Conservation (phyloP, 2,797 vertebrate species). For the Tarsius wallacei region DNA sequence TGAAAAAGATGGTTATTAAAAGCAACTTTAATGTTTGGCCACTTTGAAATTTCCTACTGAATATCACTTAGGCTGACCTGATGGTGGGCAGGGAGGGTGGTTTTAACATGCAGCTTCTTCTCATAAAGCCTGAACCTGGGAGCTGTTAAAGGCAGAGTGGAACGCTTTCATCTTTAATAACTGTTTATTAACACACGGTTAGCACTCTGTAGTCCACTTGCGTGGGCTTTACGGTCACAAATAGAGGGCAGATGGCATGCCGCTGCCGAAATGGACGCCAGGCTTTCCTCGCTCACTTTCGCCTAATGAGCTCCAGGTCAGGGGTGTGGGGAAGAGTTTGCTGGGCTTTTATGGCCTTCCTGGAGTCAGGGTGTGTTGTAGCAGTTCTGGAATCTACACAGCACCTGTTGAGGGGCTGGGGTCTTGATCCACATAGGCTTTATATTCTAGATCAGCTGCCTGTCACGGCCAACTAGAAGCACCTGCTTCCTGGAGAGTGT, state of each 20-base stretch:
- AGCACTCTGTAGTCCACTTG: not conserved
- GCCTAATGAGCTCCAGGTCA: not conserved
- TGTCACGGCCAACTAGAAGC: not conserved
- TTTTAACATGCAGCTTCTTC: not conserved
- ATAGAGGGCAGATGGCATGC: conserved; percentile 49
- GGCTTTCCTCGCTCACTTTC: not conserved
- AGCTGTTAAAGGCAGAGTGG: conserved; percentile 13
- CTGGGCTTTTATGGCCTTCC: not conserved
- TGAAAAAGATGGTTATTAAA: conserved; percentile 53
- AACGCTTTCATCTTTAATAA: conserved; percentile 56
- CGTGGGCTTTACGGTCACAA: conserved; percentile 26
- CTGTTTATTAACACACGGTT: conserved; percentile 51
- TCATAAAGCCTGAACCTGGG: conserved; percentile 5
- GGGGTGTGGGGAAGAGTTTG: not conserved
- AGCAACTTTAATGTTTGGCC: conserved; percentile 24
- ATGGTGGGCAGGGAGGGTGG: not conserved
- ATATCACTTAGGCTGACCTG: not conserved
- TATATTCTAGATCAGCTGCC: not conserved
- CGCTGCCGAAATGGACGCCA: not conserved
- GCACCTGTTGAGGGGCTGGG: not conserved
- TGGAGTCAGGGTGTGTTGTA: not conserved
- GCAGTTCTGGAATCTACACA: not conserved
- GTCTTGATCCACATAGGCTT: not conserved
- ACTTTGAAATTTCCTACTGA: conserved; percentile 49
- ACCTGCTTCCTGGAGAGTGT: not conserved